These are phyloP conservation scores for Numenius arquata DNA, from an alignment of 2,113 vertebrate species.

Conservation along the genomic window DNA sequence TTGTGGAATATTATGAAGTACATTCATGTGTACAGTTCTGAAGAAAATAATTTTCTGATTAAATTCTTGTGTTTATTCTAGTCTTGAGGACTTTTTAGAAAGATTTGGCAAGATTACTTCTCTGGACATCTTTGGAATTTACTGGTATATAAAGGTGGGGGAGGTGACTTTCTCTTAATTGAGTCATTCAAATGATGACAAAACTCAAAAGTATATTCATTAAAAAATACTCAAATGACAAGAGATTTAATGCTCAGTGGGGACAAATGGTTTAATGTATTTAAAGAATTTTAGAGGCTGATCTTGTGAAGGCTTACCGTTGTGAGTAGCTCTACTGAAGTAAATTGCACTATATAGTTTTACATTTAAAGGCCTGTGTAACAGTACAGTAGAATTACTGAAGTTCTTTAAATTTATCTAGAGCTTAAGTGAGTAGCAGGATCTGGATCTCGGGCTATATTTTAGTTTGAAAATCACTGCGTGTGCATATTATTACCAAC, in stretches of 20 bases:
- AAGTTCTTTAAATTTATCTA: not conserved
- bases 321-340: not conserved
- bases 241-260: constrained; percentile 39
- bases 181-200: constrained; percentile 16
- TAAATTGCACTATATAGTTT: not conserved
- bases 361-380: not conserved
- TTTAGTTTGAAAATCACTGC: not conserved
- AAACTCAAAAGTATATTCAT: constrained; percentile 54
- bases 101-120: not conserved
- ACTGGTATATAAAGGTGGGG: not conserved
- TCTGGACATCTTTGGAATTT: not conserved
- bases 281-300: constrained; percentile 47
- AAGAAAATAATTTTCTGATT: not conserved
- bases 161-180: constrained; percentile 26
- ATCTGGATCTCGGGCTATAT: not conserved
- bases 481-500: not conserved
- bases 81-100: not conserved
- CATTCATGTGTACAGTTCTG: rapidly evolving
- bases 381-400: not conserved
- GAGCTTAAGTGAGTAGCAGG: not conserved
- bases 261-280: constrained; percentile 23
- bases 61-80: not conserved
- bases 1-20: not conserved
- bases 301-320: not conserved
- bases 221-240: constrained; percentile 37